These are phyloP conservation scores for Orchestia grillus DNA, from an alignment of 1,140 invertebrate genomes.

Conservation along the genomic window DNA sequence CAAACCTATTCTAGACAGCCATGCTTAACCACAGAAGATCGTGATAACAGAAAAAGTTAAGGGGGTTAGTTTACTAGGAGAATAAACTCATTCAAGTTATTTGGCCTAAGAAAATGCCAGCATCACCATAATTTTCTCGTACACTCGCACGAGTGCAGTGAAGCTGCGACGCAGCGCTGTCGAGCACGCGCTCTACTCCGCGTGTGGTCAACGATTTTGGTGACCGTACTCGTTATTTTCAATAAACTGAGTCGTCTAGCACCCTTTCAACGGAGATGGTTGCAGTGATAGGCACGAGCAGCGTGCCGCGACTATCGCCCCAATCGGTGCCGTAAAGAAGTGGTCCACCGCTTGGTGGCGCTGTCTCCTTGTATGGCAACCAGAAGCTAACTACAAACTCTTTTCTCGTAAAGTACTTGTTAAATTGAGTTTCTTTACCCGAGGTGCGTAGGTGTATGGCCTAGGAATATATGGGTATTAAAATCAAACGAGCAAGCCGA, in stretches of 20 bases:
- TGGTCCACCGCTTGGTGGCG: not conserved
- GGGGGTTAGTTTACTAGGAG: not conserved
- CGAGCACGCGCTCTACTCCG: not conserved
- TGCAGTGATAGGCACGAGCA: constrained; percentile 12
- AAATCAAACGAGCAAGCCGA: not conserved
- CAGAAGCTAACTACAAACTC: not conserved
- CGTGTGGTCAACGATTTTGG: constrained; percentile 29
- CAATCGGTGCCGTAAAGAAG: constrained; percentile 15
- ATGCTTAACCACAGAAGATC: not conserved
- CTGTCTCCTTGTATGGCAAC: not conserved
- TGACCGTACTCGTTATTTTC: constrained; percentile 28
- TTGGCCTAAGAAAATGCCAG: not conserved
- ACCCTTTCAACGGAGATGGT: constrained; percentile 39
- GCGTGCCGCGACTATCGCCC: not conserved
- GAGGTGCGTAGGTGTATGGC: not conserved
- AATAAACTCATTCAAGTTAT: not conserved
- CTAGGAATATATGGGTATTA: not conserved
- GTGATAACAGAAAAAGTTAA: not conserved
- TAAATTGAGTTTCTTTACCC: not conserved
- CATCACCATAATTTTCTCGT: not conserved
- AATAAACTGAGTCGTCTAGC: constrained; percentile 39
- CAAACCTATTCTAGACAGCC: not conserved
- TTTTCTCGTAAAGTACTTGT: not conserved
- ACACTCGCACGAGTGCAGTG: not conserved
- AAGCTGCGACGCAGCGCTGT: not conserved